Base-by-base conservation (phyloP, 1,140 invertebrate genomes). In the Caerostris extrusa region DNA sequence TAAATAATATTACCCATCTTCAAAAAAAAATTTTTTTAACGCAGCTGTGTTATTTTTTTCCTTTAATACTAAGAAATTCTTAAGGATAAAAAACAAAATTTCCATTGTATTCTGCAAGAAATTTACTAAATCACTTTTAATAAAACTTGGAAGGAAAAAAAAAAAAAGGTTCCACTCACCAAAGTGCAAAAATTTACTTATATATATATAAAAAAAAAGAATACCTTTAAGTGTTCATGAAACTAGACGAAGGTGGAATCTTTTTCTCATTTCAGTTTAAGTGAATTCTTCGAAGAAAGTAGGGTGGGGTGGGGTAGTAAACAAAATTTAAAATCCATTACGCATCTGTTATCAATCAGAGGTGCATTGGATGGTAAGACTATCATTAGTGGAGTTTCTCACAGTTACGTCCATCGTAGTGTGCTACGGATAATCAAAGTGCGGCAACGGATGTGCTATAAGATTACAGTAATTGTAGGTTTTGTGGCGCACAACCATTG, bases 321-420 rank as follows among this genome's bases (percentile, higher is more conserved):
- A 85, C 82, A 85, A 85, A 85, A 85, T 85, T 85, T 85, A 85
- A 71, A 56, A 58, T 85, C 82, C 82, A 85, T 85, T 85, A 85
- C 55, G 57, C 82, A 57, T 85, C 57, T 14, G 57, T 85, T 56
- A 85, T 85, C 82, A 85, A 85, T 85, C 82, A 57, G 55, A 8
- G 57, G 14, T 8, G 56, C 82, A 19, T 57, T 55, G 55, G 57
- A 57, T 55, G n/a, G 55, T 57, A 58, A 34, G 17, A n/a, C 55
- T 85, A 58, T 85, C 82, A 85, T 85, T 85, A 85, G 53, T 85
- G 82, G 17, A 8, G 82, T 4, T 85, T 85, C 82, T 57, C 82
- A 85, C 82, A 58, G 3, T 56, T 85, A 85, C 12, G 50, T 85
- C 56, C 57, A 58, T 58, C 82, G n/a, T 85, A 58, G n/a, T 58